phyloP scores from a whole-genome alignment of 2,888 invertebrate genomes.

The Scaptomyza reducta region DNA sequence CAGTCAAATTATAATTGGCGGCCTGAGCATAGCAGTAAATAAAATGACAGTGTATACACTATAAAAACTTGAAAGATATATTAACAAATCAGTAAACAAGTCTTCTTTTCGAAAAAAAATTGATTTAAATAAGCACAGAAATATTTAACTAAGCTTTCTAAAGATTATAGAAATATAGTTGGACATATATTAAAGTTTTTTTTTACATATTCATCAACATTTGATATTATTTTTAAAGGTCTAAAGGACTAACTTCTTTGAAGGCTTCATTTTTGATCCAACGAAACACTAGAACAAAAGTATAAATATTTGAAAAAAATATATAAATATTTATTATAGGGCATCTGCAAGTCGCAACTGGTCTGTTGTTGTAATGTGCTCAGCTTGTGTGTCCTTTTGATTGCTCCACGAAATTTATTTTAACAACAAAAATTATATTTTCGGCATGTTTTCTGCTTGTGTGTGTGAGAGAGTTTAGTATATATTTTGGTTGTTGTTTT shows the following conservation, averaged over 20 bases:
- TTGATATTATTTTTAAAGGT: too few species aligned
- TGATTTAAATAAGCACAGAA: too few species aligned
- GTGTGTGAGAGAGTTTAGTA: neutral
- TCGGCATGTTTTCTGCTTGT: conserved; percentile 56
- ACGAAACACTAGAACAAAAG: neutral
- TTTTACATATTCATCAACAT: too few species aligned
- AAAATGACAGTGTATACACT: conserved; percentile 20
- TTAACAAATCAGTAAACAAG: neutral
- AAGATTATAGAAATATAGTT: too few species aligned
- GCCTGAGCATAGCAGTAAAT: conserved; percentile 29
- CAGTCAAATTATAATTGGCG: conserved; percentile 44
- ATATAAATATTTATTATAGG: conserved; percentile 15
- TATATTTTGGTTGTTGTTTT: conserved; percentile 36
- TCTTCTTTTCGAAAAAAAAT: too few species aligned
- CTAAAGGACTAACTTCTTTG: too few species aligned
- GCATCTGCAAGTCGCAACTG: conserved; percentile 6
- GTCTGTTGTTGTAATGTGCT: conserved; percentile 29
- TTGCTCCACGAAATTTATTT: conserved; percentile 59
- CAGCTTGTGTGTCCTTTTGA: conserved; percentile 40
- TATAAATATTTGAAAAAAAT: too few species aligned
- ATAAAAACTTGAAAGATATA: neutral
- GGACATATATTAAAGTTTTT: too few species aligned
- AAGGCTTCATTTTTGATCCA: neutral
- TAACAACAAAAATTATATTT: conserved; percentile 69
- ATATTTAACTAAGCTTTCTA: too few species aligned